Conservation (phyloP, 2,888 invertebrate species). For the Crematogaster levior region DNA sequence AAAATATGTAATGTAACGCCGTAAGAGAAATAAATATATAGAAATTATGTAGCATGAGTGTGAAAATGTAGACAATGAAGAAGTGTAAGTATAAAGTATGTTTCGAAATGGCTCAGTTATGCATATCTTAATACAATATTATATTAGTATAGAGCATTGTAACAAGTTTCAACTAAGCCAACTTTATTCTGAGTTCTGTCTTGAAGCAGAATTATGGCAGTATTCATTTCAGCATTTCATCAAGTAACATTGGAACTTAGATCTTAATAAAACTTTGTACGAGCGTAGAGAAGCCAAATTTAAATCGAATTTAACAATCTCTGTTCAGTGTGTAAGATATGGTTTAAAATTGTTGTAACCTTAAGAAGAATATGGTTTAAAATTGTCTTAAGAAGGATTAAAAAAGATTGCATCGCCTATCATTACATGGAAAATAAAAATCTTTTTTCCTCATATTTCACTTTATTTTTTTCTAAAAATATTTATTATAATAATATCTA, state of each 20-base stretch:
- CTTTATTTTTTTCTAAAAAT: background rate
- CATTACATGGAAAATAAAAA: background rate
- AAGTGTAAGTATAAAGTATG: conserved; percentile 29
- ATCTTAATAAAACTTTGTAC: conserved; percentile 36
- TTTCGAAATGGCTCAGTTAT: conserved; percentile 16
- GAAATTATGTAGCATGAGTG: conserved; percentile 13
- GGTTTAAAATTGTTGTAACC: background rate
- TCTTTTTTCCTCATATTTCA: background rate
- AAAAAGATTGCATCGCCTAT: background rate
- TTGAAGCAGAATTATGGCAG: conserved; percentile 12
- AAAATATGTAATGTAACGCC: conserved; percentile 52
- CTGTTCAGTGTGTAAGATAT: background rate
- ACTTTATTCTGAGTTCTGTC: conserved; percentile 24
- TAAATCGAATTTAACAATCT: conserved; percentile 17
- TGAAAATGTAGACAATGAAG: conserved; percentile 44
- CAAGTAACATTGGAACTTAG: conserved; percentile 45
- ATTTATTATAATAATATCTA: no score
- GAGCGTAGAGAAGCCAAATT: conserved; percentile 10
- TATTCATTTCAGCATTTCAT: conserved; percentile 44
- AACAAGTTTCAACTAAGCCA: conserved; percentile 5
- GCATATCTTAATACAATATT: conserved; percentile 22
- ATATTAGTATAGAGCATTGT: conserved; percentile 18
- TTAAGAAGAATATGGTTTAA: background rate
- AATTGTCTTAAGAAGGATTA: background rate
- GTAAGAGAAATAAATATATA: conserved; percentile 17